Percentiles rank a stretch among this genome's conserved stretches.
Evolutionary conservation across 2,888 invertebrate species (phyloP).

Genomic region (Holacanthella duospinosa): DNA sequence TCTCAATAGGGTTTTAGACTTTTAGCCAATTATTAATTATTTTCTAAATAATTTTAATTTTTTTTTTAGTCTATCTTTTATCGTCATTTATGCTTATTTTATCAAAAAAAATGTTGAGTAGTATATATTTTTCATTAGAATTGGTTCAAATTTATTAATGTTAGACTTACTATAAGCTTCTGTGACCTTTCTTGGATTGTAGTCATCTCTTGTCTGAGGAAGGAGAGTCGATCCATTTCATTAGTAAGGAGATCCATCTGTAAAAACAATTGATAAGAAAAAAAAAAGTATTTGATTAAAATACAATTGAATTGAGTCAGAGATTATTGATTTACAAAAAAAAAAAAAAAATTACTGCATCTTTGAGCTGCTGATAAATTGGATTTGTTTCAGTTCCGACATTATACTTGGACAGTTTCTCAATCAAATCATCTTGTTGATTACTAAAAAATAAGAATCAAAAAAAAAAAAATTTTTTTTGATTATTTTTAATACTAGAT

Average conservation of each 20-base stretch:
- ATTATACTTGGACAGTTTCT: conserved; percentile 14
- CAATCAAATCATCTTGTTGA: conserved; percentile 16
- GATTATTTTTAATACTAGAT: no score
- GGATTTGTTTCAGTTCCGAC: conserved; percentile 8
- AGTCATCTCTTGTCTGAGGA: conserved; percentile 33
- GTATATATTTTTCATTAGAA: no score
- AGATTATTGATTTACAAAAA: no score
- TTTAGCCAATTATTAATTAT: no score
- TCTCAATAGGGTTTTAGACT: no score
- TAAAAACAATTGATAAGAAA: not conserved
- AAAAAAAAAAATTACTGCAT: conserved; percentile 15
- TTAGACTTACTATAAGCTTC: conserved; percentile 26
- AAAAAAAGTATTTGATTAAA: no score
- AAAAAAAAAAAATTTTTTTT: not conserved
- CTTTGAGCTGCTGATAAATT: conserved; percentile 9
- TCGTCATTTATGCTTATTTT: no score
- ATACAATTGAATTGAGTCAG: no score
- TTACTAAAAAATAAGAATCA: conserved; percentile 6
- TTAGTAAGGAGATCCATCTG: conserved; percentile 32
- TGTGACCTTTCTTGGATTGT: conserved; percentile 32
- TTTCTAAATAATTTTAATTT: no score
- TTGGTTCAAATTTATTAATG: no score
- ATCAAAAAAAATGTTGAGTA: no score
- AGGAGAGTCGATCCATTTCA: conserved; percentile 30
- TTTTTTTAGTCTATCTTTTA: no score